Evolutionary conservation across 2,113 vertebrate genomes (phyloP).

Genomic region (Martes martes): DNA sequence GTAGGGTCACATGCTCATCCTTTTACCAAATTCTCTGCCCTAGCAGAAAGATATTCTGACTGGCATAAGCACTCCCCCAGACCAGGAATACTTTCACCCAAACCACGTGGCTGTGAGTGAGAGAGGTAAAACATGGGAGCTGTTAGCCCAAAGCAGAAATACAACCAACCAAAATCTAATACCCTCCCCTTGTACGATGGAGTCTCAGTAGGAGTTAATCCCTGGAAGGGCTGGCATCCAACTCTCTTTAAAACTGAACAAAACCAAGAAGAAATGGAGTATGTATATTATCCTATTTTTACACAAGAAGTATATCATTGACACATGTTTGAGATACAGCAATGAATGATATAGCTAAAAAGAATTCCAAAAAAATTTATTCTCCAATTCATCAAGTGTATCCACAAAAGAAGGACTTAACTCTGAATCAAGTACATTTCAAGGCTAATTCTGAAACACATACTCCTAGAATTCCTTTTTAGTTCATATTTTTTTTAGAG

Average conservation of each 20-base stretch:
- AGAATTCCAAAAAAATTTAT: neutral
- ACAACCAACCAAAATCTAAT: neutral
- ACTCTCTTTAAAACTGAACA: neutral
- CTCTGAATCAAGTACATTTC: slow-evolving; percentile 5
- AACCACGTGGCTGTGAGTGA: neutral
- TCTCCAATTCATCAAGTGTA: neutral
- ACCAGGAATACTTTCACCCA: neutral
- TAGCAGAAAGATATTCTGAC: neutral
- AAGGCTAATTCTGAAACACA: neutral
- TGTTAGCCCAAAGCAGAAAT: neutral
- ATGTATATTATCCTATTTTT: neutral
- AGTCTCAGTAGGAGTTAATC: neutral
- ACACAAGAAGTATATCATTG: neutral
- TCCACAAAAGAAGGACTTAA: neutral
- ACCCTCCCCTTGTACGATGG: neutral
- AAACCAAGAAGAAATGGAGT: neutral
- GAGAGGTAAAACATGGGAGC: neutral
- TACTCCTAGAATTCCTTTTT: neutral
- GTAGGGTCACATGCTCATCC: neutral
- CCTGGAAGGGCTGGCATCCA: neutral
- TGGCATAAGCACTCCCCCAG: neutral
- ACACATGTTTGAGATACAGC: neutral
- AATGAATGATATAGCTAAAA: neutral
- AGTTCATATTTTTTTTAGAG: slow-evolving; percentile 8
- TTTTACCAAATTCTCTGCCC: neutral